Percentiles rank a stretch among this genome's conserved stretches.
These are phyloP conservation scores for Peromyscus leucopus DNA, from an alignment of 2,113 vertebrate genomes.

Conservation along the genomic window DNA sequence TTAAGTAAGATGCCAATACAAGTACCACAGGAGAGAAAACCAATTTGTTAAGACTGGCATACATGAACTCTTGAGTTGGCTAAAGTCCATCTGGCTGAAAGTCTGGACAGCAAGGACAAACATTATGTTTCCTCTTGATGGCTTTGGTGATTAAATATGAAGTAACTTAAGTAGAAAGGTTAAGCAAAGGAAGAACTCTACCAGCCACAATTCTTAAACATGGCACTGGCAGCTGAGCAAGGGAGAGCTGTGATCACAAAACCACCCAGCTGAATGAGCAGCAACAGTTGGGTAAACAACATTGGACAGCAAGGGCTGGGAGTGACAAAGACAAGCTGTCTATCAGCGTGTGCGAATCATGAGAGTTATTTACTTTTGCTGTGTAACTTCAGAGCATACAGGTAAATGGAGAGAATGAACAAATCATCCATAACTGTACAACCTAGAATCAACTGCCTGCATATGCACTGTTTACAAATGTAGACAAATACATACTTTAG, in stretches of 20 bases:
- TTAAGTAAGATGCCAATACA: not conserved
- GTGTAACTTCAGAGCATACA: slow-evolving; percentile 8
- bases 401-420: slow-evolving; percentile 18
- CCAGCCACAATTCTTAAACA: slow-evolving; percentile 2
- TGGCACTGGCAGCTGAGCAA: not conserved
- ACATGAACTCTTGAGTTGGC: slow-evolving; percentile 28
- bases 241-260: not conserved
- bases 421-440: slow-evolving; percentile 30
- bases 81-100: slow-evolving; percentile 38
- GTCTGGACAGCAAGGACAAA: slow-evolving; percentile 44
- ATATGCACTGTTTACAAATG: slow-evolving; percentile 51
- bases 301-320: not conserved
- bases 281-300: slow-evolving; percentile 5
- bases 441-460: slow-evolving; percentile 44
- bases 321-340: not conserved
- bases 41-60: slow-evolving; percentile 45
- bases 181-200: not conserved
- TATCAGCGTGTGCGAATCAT: not conserved
- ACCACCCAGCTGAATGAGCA: not conserved
- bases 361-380: slow-evolving; percentile 6
- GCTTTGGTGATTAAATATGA: slow-evolving; percentile 29
- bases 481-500: slow-evolving; percentile 1
- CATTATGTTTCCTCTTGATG: slow-evolving; percentile 5
- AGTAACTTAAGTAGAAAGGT: not conserved
- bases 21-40: not conserved